Evolutionary conservation across 2,888 invertebrate genomes (phyloP).

Genomic region (Mesorhabditis sp.): DNA sequence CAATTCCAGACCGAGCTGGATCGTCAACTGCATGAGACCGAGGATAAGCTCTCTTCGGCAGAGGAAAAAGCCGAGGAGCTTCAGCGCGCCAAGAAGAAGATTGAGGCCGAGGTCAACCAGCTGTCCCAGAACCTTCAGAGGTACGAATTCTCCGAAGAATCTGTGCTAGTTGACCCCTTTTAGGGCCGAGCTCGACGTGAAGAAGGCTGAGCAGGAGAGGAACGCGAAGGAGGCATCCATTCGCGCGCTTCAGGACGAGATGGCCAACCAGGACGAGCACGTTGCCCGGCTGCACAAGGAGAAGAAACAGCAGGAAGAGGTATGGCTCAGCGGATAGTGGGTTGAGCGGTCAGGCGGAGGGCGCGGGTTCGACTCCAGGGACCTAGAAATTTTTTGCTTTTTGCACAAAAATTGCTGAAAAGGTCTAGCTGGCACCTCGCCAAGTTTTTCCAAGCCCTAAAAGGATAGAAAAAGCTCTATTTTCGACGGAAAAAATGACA

Average conservation of each 20-base stretch:
- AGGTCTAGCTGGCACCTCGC: no score
- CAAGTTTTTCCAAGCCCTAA: no score
- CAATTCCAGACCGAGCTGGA: no score
- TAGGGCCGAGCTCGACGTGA: slow-evolving; percentile 36
- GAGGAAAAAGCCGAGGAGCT: slow-evolving; percentile 53
- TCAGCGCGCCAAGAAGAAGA: slow-evolving; percentile 9
- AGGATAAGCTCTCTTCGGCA: slow-evolving; percentile 84
- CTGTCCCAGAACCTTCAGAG: no score
- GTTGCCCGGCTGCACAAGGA: slow-evolving; percentile 58
- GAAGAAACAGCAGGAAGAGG: slow-evolving; percentile 76
- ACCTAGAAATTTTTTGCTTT: no score
- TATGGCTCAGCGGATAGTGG: slow-evolving; percentile 67
- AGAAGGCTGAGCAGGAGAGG: slow-evolving; percentile 57
- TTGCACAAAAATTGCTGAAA: no score
- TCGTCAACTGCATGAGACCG: slow-evolving; percentile 64
- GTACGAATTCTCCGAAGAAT: no score
- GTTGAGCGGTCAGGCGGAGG: neutral
- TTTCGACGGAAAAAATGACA: neutral
- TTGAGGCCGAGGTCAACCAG: no score
- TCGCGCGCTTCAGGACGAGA: slow-evolving; percentile 68
- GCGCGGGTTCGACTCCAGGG: no score
- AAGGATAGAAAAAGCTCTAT: no score
- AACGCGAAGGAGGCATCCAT: slow-evolving; percentile 55
- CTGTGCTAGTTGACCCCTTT: slow-evolving; percentile 14
- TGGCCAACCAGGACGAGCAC: slow-evolving; percentile 62